These are phyloP conservation scores for Naso thynnoides DNA, from an alignment of 2,797 vertebrate species.

Conservation along the genomic window DNA sequence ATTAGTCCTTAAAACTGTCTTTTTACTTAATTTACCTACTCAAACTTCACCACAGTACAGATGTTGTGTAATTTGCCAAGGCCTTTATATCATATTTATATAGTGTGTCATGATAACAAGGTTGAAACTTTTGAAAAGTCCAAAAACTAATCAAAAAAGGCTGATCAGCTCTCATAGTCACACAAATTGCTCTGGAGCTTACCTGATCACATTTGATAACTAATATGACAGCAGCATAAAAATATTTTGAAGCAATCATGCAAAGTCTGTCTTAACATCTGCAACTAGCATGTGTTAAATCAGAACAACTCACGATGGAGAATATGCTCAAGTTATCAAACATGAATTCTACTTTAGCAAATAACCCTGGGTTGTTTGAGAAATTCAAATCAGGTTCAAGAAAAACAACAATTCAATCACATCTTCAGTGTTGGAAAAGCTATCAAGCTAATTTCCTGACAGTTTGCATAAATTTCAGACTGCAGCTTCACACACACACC, in stretches of 20 bases:
- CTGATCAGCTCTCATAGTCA: neutral
- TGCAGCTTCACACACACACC: slow-evolving; percentile 33
- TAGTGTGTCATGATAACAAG: neutral
- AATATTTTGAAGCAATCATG: neutral
- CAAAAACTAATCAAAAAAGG: neutral
- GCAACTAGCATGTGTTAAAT: neutral
- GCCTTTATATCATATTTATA: no score
- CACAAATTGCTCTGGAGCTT: neutral
- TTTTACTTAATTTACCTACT: neutral
- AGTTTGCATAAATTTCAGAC: slow-evolving; percentile 54
- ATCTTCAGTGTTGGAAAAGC: slow-evolving; percentile 32
- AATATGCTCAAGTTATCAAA: slow-evolving; percentile 7
- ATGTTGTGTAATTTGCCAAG: no score
- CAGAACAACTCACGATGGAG: neutral
- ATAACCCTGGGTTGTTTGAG: neutral
- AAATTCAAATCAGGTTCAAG: slow-evolving; percentile 25
- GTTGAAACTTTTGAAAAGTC: neutral
- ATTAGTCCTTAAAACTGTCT: neutral
- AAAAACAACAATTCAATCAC: slow-evolving; percentile 28
- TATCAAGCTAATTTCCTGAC: slow-evolving; percentile 40
- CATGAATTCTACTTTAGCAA: slow-evolving; percentile 6
- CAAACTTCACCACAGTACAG: neutral
- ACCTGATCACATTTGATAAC: neutral
- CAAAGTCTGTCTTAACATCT: neutral
- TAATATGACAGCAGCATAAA: neutral